phyloP scores from a whole-genome alignment of 2,113 vertebrate genomes.

The Microcebus murinus region DNA sequence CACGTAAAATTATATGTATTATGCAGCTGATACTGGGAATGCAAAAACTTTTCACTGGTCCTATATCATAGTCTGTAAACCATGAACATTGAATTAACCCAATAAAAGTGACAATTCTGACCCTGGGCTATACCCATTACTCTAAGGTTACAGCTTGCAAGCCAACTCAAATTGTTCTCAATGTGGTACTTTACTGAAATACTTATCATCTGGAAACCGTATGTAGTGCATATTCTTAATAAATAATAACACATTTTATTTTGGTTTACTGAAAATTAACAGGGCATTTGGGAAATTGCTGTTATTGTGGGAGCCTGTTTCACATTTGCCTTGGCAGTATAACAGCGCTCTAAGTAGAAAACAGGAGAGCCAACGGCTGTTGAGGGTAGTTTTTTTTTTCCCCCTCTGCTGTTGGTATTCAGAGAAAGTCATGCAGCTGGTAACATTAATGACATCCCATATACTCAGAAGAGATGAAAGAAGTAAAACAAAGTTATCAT shows the following conservation, averaged over 20 bases:
- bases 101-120: slow-evolving; percentile 78
- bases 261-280: slow-evolving; percentile 90
- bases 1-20: slow-evolving; percentile 67
- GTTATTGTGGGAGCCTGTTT: slow-evolving; percentile 86
- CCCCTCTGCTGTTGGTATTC: slow-evolving; percentile 79
- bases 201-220: slow-evolving; percentile 88
- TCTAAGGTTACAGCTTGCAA: slow-evolving; percentile 79
- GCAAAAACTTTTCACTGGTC: slow-evolving; percentile 67
- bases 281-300: slow-evolving; percentile 86
- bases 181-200: slow-evolving; percentile 81
- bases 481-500: slow-evolving; percentile 83
- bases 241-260: slow-evolving; percentile 89
- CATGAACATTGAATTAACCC: slow-evolving; percentile 75
- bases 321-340: slow-evolving; percentile 84
- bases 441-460: slow-evolving; percentile 84
- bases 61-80: slow-evolving; percentile 77
- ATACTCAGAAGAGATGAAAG: slow-evolving; percentile 86
- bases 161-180: slow-evolving; percentile 80
- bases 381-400: not conserved
- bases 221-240: slow-evolving; percentile 85
- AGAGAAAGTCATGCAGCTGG: slow-evolving; percentile 86
- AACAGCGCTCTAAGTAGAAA: slow-evolving; percentile 83
- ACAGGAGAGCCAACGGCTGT: slow-evolving; percentile 66
- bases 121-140: slow-evolving; percentile 78
- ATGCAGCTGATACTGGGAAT: slow-evolving; percentile 63